These are phyloP conservation scores for Strigamia maritima DNA, from an alignment of 2,888 invertebrate genomes.

Conservation along the genomic window DNA sequence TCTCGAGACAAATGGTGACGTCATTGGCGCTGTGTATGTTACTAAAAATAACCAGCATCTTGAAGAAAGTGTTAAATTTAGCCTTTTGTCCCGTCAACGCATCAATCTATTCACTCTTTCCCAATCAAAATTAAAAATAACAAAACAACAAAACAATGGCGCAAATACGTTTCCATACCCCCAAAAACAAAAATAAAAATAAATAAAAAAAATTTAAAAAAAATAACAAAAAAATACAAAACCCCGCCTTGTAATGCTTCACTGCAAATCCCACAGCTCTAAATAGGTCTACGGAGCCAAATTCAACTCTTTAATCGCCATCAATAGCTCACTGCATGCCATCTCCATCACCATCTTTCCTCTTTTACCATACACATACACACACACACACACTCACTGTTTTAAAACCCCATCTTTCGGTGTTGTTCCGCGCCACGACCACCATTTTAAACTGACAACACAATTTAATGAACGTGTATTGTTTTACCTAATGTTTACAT, in stretches of 20 bases:
- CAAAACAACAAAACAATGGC: neutral
- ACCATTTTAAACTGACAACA: no score
- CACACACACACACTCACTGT: neutral
- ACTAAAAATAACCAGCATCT: conserved; percentile 10
- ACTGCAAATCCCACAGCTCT: neutral
- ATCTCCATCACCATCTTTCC: neutral
- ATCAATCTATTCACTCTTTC: neutral
- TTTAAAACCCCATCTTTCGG: neutral
- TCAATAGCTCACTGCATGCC: neutral
- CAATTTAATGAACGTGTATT: no score
- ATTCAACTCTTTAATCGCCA: neutral
- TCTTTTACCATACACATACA: neutral
- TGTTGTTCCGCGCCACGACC: neutral
- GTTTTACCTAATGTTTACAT: neutral
- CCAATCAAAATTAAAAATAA: neutral
- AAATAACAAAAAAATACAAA: neutral
- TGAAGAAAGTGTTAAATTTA: conserved; percentile 19
- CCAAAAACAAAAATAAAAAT: neutral
- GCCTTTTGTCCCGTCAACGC: conserved; percentile 14
- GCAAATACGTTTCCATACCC: no score
- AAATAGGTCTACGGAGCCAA: no score
- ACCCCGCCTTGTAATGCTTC: neutral
- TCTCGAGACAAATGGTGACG: neutral
- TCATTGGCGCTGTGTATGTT: conserved; percentile 9
- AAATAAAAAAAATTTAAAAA: no score